phyloP scores from a whole-genome alignment of 2,888 invertebrate genomes.

The Mactromeris polynyma region DNA sequence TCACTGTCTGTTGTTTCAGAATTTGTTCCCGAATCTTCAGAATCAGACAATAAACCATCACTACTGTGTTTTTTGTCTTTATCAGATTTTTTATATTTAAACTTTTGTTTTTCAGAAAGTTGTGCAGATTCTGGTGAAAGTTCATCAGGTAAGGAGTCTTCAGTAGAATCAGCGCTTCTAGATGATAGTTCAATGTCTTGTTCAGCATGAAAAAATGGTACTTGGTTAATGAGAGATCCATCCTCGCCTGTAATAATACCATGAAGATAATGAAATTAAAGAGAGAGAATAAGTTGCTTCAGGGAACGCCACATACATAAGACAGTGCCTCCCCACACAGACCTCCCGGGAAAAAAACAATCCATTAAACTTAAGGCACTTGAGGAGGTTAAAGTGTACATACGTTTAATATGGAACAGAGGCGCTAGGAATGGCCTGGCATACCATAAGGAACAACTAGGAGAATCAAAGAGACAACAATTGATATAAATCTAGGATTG shows the following conservation, averaged over 20 bases:
- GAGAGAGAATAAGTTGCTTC: too few species aligned
- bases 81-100: slow-evolving; percentile 46
- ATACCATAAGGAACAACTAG: too few species aligned
- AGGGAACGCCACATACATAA: too few species aligned
- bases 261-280: too few species aligned
- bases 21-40: slow-evolving; percentile 22
- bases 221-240: slow-evolving; percentile 20
- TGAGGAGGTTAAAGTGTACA: too few species aligned
- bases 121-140: slow-evolving; percentile 69
- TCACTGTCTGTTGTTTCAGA: slow-evolving; percentile 26
- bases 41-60: slow-evolving; percentile 28
- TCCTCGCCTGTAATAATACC: background rate
- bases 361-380: too few species aligned
- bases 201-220: slow-evolving; percentile 64
- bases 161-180: slow-evolving; percentile 83
- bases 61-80: slow-evolving; percentile 28
- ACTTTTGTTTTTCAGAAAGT: background rate
- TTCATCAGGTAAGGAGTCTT: slow-evolving; percentile 78
- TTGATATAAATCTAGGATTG: too few species aligned
- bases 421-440: too few species aligned
- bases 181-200: slow-evolving; percentile 80
- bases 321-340: too few species aligned
- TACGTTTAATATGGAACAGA: too few species aligned
- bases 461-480: too few species aligned
- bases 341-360: too few species aligned